Evolutionary conservation across 2,797 vertebrate genomes (phyloP).

Genomic region (Anguilla anguilla): DNA sequence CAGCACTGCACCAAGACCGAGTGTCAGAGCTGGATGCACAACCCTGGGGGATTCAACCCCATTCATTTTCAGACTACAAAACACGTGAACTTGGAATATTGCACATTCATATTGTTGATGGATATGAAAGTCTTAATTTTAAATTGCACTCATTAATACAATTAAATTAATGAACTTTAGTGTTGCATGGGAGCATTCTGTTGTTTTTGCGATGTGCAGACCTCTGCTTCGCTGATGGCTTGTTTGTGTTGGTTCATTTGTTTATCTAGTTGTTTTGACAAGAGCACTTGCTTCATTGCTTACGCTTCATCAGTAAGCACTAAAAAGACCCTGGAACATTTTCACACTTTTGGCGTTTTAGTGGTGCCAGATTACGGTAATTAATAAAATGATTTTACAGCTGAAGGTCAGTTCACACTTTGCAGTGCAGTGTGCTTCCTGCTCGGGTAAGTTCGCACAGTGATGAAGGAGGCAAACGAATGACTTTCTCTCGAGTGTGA

Average conservation of each 20-base stretch:
- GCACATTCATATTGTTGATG: not conserved
- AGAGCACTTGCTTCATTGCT: not conserved
- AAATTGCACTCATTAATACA: not conserved
- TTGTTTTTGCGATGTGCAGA: not conserved
- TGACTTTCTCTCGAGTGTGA: conserved; percentile 24
- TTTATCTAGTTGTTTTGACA: not conserved
- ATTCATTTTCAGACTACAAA: not conserved
- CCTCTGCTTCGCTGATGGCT: not conserved
- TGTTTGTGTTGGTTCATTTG: conserved; percentile 43
- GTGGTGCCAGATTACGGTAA: conserved; percentile 18
- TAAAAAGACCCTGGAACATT: not conserved
- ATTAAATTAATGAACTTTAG: not conserved
- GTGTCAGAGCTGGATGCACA: not conserved
- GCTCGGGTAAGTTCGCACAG: conserved; percentile 24
- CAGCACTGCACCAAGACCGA: not conserved
- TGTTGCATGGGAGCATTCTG: not conserved
- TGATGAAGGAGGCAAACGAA: conserved; percentile 24
- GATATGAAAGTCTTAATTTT: not conserved
- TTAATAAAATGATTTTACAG: conserved; percentile 31
- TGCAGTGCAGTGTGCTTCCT: conserved; percentile 11
- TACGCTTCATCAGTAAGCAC: not conserved
- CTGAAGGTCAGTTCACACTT: conserved; percentile 36
- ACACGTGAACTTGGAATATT: not conserved
- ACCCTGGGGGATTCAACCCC: not conserved
- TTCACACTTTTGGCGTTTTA: conserved; percentile 20